Evolutionary conservation across 2,888 invertebrate genomes (phyloP), one percentile per base, ranked within the genome.

Genomic region (Volucella bombylans): DNA sequence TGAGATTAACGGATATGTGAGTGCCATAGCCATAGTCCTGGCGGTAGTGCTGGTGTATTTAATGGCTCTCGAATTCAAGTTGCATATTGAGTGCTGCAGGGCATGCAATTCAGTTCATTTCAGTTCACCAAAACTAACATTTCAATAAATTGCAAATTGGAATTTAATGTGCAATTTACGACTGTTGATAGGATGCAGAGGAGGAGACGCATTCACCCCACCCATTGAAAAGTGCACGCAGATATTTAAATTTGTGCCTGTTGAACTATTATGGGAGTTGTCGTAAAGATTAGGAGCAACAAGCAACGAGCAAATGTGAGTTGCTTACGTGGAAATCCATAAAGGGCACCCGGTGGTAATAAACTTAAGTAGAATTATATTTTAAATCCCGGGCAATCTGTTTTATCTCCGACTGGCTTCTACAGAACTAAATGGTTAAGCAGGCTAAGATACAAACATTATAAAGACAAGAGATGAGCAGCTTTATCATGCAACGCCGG

Each of bases 1-100:
- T 85, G 76, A 85, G 85, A 85, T 85, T 81, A 85, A 85, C 80
- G 76, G 76, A 85, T 79, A 83, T 69, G 45, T 54, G 43, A 23
- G 47, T 18, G 45, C 47, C 64, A 31, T 31, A 31, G 14, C 55
- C 45, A 31, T 31, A 31, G 31, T 31, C 6, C 1, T 31, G 31
- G 12, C 72, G n/a, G 55, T 45, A 54, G 59, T 57, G 52, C 72
- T 68, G 65, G 47, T 85, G 45, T 72, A 67, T 85, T 71, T 76
- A 77, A 77, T 72, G 76, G 68, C 71, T 68, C 57, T 52, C 47
- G 55, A 41, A 43, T 47, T 47, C 47, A 15, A 69, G 79, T 69
- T 65, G 69, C 43, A 62, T 50, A 69, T 65, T 43, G 62, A 85
- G 57, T 76, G 81, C 81, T 14, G 41, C 45, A 61, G 67, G 81